These are phyloP conservation scores for Patella ulyssiponensis DNA, from an alignment of 2,888 invertebrate species.

Conservation along the genomic window DNA sequence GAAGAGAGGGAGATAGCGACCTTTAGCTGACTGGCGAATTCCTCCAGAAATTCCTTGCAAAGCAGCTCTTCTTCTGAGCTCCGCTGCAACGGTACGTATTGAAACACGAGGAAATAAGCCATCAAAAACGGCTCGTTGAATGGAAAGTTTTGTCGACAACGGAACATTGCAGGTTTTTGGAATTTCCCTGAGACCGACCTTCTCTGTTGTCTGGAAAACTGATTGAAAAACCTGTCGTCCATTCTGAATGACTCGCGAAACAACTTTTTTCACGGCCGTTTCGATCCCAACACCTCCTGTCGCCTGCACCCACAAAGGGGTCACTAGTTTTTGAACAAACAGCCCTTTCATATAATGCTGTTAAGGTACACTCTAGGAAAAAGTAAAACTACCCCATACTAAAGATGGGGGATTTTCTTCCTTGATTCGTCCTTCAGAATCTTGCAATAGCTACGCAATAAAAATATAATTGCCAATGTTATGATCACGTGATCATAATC, in stretches of 20 bases:
- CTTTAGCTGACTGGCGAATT: conserved; percentile 29
- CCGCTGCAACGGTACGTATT: conserved; percentile 42
- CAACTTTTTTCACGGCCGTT: neutral
- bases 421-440: too few relatives aligned
- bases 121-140: conserved; percentile 19
- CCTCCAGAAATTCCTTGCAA: conserved; percentile 32
- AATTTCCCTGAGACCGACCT: conserved; percentile 13
- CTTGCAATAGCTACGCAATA: too few relatives aligned
- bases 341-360: conserved; percentile 15
- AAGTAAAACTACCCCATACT: neutral
- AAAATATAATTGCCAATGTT: too few relatives aligned
- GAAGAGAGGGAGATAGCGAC: conserved; percentile 41
- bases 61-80: conserved; percentile 45
- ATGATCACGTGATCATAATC: too few relatives aligned
- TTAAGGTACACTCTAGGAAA: neutral
- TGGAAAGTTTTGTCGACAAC: neutral
- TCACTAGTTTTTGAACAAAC: conserved; percentile 15
- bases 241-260: conserved; percentile 18
- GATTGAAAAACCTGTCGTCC: conserved; percentile 25
- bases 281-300: conserved; percentile 20
- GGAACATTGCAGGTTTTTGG: conserved; percentile 11
- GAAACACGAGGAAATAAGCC: conserved; percentile 37
- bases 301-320: conserved; percentile 36
- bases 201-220: conserved; percentile 18
- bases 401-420: neutral